phyloP scores from a whole-genome alignment of 2,797 vertebrate genomes.

The Tenualosa ilisha region DNA sequence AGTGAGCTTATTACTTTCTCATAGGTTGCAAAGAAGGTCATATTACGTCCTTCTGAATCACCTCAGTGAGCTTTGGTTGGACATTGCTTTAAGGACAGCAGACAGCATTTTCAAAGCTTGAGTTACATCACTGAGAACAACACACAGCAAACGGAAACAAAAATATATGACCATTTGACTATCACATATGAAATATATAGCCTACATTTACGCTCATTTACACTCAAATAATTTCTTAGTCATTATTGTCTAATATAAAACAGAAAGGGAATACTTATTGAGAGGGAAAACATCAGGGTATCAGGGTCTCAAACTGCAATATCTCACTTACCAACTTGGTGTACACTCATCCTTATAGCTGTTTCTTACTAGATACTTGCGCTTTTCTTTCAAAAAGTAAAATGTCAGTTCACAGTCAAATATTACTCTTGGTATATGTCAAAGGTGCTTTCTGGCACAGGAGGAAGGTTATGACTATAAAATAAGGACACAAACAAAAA shows the following conservation, averaged over 20 bases:
- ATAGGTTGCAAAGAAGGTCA: conserved; percentile 16
- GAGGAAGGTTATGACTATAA: neutral
- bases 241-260: neutral
- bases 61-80: conserved; percentile 15
- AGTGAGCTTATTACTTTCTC: conserved; percentile 22
- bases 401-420: conserved; percentile 13
- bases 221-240: neutral
- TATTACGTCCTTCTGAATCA: neutral
- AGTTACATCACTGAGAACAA: conserved; percentile 5
- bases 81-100: conserved; percentile 21
- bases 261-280: neutral
- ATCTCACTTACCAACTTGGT: neutral
- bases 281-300: conserved; percentile 4
- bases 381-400: conserved; percentile 8
- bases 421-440: conserved; percentile 9
- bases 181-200: conserved; percentile 18
- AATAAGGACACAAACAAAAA: neutral
- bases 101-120: conserved; percentile 25
- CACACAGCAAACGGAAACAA: neutral
- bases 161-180: conserved; percentile 15
- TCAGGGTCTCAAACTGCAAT: neutral
- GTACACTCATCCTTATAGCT: neutral
- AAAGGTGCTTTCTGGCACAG: conserved; percentile 18
- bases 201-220: neutral
- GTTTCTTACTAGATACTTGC: neutral